Evolutionary conservation across 2,113 vertebrate species (phyloP), one percentile per base, ranked within the genome.

Genomic region (Motacilla tschutschensis): DNA sequence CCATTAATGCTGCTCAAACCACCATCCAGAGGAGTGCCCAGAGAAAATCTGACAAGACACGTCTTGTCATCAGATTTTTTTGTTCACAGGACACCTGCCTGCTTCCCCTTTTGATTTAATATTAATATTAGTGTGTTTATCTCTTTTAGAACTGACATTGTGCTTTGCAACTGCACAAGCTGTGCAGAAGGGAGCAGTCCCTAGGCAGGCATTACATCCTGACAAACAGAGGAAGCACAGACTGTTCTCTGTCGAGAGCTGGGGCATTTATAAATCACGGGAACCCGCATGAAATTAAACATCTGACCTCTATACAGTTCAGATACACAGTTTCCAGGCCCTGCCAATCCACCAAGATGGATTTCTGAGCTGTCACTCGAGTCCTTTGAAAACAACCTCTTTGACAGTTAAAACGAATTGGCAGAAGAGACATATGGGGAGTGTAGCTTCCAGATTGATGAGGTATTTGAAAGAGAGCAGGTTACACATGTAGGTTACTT

Each of bases 341-440:
- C 87, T 93, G 93, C 79, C 90, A 95, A 74, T 90, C 84, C 67
- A 79, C 66, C 33, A 87, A 87, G 93, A 92, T 77, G 57, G 62
- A 93, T 95, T 94, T 91, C 88, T 82, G 72, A 82, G 86, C 83
- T 87, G 81, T 91, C 86, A 85, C 64, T 79, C 0, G 11, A 88
- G 67, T 86, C 53, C 64, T 93, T 90, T 93, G 90, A 88, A 94
- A 93, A 57, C 72, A 90, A 74, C 86, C 72, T 71, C 84, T 94
- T 59, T 91, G 90, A 90, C 88, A 92, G 90, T 59, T 93, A 84
- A 95, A 94, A 95, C 0, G 1, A 92, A 92, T 88, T 84, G 83
- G 64, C 86, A 91, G 72, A 67, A 82, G 71, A 92, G 88, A 50
- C 81, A 18, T 79, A 53, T 60, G 75, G 22, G 31, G n/a, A 85